These are phyloP conservation scores for Epizoanthus illoricatus DNA, from an alignment of 92 coral and sea anemone genomes.

Conservation along the genomic window DNA sequence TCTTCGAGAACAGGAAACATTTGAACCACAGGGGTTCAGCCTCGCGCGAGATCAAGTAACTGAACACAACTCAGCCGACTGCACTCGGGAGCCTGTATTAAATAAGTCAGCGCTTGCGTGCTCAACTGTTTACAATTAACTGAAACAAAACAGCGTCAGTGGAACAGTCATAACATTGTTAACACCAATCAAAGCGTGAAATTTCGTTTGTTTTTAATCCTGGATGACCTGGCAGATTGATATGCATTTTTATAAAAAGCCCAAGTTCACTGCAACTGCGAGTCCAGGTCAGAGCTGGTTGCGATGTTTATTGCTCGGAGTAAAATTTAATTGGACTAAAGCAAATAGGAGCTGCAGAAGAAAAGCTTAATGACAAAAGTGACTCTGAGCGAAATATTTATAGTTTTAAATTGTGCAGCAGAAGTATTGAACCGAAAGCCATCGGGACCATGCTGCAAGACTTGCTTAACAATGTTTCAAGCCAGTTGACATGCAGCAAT, in stretches of 20 bases:
- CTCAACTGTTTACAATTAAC: no score
- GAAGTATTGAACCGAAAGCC: not conserved
- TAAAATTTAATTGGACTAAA: not conserved
- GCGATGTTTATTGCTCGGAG: not conserved
- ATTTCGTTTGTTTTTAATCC: not conserved
- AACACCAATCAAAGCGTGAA: not conserved
- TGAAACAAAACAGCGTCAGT: no score
- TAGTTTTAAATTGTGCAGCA: not conserved
- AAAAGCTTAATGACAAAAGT: no score
- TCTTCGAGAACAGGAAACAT: no score
- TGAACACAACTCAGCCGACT: no score
- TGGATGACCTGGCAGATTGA: not conserved
- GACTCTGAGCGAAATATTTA: not conserved
- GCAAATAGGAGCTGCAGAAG: not conserved
- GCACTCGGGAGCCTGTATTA: no score
- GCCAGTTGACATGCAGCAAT: not conserved
- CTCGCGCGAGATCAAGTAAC: not conserved
- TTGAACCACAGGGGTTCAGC: no score
- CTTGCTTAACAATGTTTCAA: constrained; percentile 4
- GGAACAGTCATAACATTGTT: not conserved
- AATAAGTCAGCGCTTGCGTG: no score
- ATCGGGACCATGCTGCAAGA: constrained; percentile 1
- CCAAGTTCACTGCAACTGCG: not conserved
- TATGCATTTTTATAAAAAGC: not conserved
- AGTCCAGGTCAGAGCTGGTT: not conserved